Conservation (phyloP, 30 jellyfish, hydroid and myxozoan genomes). For the Aurelia sp. region DNA sequence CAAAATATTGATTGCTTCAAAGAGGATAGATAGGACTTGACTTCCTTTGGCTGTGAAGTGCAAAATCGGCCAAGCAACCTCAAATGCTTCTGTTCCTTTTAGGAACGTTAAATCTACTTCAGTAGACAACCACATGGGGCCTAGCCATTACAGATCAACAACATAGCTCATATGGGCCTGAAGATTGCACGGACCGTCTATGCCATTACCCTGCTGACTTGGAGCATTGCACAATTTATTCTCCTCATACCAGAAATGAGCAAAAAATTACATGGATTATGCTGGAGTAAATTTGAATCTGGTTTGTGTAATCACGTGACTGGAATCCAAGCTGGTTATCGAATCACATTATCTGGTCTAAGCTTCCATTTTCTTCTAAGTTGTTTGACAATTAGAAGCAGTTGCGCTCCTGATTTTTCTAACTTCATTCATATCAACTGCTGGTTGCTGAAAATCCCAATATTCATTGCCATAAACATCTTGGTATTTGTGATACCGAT, state of each 20-base stretch:
- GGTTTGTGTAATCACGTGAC: conserved; percentile 58
- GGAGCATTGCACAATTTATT: conserved; percentile 61
- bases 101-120: no score
- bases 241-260: conserved; percentile 75
- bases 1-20: no score
- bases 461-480: conserved; percentile 60
- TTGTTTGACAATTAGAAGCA: conserved; percentile 37
- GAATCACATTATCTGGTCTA: conserved; percentile 65
- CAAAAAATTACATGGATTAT: conserved; percentile 25
- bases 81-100: no score
- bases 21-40: no score
- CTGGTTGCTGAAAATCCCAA: conserved; percentile 76
- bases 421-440: conserved; percentile 60
- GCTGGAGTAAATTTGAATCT: conserved; percentile 62
- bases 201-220: conserved; percentile 24
- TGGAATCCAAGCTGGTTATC: conserved; percentile 92
- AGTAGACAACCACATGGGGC: no score
- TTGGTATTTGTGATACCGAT: conserved; percentile 72
- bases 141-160: no score
- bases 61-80: no score
- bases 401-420: conserved; percentile 54
- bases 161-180: conserved; percentile 52
- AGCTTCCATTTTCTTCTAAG: conserved; percentile 59
- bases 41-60: no score
- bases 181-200: conserved; percentile 34